Evolutionary conservation across 2,113 vertebrate species (phyloP).

Genomic region (Cinclus mexicanus): DNA sequence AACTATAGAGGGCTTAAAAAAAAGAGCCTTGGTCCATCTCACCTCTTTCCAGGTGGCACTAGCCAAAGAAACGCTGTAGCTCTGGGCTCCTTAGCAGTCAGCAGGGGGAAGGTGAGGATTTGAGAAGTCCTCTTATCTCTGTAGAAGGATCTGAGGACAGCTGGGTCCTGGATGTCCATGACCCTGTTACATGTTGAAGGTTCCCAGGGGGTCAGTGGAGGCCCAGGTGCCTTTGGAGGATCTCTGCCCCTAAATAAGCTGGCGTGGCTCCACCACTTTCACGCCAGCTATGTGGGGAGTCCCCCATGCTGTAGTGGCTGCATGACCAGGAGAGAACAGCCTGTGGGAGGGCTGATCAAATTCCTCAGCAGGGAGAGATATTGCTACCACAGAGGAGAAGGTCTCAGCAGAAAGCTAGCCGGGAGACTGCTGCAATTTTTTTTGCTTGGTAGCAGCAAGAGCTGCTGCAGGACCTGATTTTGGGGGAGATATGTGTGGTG

Average conservation of each 20-base stretch:
- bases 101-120: neutral
- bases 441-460: neutral
- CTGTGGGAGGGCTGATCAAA: constrained; percentile 14
- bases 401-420: constrained; percentile 9
- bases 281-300: neutral
- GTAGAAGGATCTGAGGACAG: neutral
- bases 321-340: constrained; percentile 7
- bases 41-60: neutral
- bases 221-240: neutral
- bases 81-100: neutral
- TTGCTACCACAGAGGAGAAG: neutral
- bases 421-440: neutral
- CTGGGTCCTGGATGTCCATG: neutral
- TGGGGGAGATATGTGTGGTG: neutral
- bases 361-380: constrained; percentile 1
- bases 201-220: neutral
- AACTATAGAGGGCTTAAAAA: neutral
- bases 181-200: fast-evolving
- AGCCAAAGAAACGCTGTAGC: fast-evolving
- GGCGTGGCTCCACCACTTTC: neutral
- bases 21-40: neutral
- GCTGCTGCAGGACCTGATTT: neutral
- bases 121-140: neutral
- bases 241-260: neutral
- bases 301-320: neutral